Percentiles rank a stretch among this genome's conserved stretches.
Conservation (phyloP, 2,113 vertebrate genomes). For the Lycaon pictus region DNA sequence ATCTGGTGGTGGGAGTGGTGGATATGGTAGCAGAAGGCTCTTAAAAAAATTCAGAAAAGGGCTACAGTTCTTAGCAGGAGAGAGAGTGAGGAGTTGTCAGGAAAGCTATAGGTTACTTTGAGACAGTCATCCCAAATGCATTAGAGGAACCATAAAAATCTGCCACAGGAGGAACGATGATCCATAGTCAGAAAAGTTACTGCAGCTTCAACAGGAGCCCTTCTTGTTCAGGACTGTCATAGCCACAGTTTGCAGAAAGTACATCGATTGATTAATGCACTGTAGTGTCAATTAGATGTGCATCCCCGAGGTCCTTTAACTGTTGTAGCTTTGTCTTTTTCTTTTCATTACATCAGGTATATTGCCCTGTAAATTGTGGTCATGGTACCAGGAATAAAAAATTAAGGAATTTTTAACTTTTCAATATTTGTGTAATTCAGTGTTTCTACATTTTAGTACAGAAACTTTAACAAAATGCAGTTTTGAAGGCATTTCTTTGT, state of each 20-base stretch:
- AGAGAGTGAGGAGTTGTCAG: slow-evolving; percentile 99
- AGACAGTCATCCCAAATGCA: slow-evolving; percentile 97
- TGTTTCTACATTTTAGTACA: too few species aligned
- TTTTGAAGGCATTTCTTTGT: too few species aligned
- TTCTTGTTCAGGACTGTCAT: slow-evolving; percentile 96
- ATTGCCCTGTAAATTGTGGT: too few species aligned
- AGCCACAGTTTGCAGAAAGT: slow-evolving; percentile 94
- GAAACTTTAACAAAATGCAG: too few species aligned
- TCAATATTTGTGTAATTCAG: too few species aligned
- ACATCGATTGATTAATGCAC: slow-evolving; percentile 93
- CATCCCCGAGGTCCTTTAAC: slow-evolving; percentile 94
- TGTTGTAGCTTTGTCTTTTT: slow-evolving; percentile 94
- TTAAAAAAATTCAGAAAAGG: slow-evolving; percentile 62
- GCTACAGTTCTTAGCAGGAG: slow-evolving; percentile 99
- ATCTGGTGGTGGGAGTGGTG: too few species aligned
- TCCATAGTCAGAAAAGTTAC: slow-evolving; percentile 97
- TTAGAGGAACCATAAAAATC: slow-evolving; percentile 96
- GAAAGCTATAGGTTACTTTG: slow-evolving; percentile 99
- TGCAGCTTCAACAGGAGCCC: slow-evolving; percentile 95
- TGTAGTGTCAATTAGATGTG: slow-evolving; percentile 94
- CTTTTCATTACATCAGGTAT: slow-evolving; percentile 57
- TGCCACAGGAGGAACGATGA: slow-evolving; percentile 93
- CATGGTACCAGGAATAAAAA: too few species aligned
- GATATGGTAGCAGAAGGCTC: too few species aligned
- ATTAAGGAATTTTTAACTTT: too few species aligned